Evolutionary conservation across 2,888 invertebrate genomes (phyloP).

Genomic region (Zygothrica quintamaculata): DNA sequence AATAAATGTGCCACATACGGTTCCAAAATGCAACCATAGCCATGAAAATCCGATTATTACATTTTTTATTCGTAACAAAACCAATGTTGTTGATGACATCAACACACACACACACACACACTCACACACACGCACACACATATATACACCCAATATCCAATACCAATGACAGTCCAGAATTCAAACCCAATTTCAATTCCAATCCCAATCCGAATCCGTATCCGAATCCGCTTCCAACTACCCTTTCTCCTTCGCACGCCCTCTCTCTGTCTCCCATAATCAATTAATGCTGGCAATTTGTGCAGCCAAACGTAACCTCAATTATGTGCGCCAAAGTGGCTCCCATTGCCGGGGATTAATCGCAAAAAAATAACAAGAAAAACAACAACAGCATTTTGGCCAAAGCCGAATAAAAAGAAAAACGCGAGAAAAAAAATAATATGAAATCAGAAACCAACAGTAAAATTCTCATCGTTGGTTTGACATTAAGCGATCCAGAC

Average conservation of each 20-base stretch:
- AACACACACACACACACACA: neutral
- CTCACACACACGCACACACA: too few species aligned
- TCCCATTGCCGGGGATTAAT: conserved; percentile 67
- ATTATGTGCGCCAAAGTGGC: conserved; percentile 77
- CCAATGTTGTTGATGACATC: conserved; percentile 25
- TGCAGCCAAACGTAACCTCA: conserved; percentile 77
- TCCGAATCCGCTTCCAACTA: too few species aligned
- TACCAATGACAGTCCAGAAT: neutral
- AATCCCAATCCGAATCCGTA: conserved; percentile 8
- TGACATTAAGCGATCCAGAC: conserved; percentile 51
- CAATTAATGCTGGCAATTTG: conserved; percentile 79
- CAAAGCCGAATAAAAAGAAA: conserved; percentile 34
- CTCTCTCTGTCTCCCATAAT: conserved; percentile 49
- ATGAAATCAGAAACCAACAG: conserved; percentile 5
- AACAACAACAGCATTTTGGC: conserved; percentile 59
- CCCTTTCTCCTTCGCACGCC: too few species aligned
- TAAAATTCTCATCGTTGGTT: conserved; percentile 36
- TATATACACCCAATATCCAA: too few species aligned
- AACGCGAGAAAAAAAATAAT: conserved; percentile 28
- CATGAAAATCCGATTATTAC: conserved; percentile 77
- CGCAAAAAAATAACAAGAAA: conserved; percentile 48
- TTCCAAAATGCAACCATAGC: conserved; percentile 65
- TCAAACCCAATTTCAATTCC: neutral
- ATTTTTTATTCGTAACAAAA: conserved; percentile 51
- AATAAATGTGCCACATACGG: conserved; percentile 70